Evolutionary conservation across 2,888 invertebrate genomes (phyloP).

Genomic region (Hypena proboscidalis): DNA sequence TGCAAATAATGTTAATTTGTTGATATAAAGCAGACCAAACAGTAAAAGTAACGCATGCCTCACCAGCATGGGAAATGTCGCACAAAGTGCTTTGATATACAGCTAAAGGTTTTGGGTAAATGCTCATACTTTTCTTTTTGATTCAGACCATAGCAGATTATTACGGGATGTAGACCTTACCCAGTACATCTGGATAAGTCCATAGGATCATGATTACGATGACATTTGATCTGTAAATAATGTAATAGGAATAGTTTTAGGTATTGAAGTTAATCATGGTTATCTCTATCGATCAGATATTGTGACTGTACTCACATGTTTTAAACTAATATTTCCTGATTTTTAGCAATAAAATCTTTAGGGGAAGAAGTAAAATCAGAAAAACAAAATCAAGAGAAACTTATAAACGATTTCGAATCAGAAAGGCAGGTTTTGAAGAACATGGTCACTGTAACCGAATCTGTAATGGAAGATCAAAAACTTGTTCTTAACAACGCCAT

Average conservation of each 20-base stretch:
- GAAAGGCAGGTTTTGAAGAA: slow-evolving; percentile 65
- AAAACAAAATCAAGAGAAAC: slow-evolving; percentile 58
- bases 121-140: background rate
- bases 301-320: background rate
- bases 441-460: slow-evolving; percentile 69
- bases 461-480: slow-evolving; percentile 70
- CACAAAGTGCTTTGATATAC: too few species aligned
- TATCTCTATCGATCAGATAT: background rate
- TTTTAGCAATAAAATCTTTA: slow-evolving; percentile 56
- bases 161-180: slow-evolving; percentile 2
- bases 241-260: background rate
- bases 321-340: slow-evolving; percentile 8
- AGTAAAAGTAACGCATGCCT: too few species aligned
- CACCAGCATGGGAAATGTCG: too few species aligned
- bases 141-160: slow-evolving; percentile 6
- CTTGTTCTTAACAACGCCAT: slow-evolving; percentile 51
- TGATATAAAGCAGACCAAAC: too few species aligned
- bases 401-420: slow-evolving; percentile 63
- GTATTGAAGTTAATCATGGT: background rate
- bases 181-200: slow-evolving; percentile 11
- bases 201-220: too few species aligned
- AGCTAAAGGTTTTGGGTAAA: background rate
- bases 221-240: too few species aligned
- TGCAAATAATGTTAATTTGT: too few species aligned
- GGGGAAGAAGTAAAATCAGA: slow-evolving; percentile 58